These are phyloP conservation scores for Blomia tropicalis DNA, from an alignment of 2,888 invertebrate genomes.

Conservation along the genomic window DNA sequence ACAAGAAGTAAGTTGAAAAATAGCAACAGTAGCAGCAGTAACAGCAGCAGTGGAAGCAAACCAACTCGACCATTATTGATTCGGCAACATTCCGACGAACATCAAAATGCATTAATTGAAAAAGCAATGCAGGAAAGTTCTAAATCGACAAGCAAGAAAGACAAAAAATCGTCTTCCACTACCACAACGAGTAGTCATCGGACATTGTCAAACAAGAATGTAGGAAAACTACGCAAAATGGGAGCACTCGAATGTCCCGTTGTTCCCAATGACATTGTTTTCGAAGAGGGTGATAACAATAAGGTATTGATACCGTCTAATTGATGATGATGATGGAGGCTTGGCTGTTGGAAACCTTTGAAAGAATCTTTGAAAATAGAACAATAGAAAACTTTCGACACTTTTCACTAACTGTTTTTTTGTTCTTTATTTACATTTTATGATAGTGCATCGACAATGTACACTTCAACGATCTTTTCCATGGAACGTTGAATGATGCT, in stretches of 20 bases:
- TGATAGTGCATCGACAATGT: conserved; percentile 70
- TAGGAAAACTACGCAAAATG: conserved; percentile 16
- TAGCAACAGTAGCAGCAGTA: background rate
- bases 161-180: background rate
- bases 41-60: background rate
- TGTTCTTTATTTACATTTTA: background rate
- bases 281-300: conserved; percentile 12
- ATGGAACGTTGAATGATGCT: conserved; percentile 52
- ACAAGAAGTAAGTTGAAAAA: background rate
- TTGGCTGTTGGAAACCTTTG: background rate
- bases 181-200: background rate
- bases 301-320: background rate
- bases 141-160: background rate
- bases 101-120: background rate
- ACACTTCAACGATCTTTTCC: conserved; percentile 66
- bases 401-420: background rate
- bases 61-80: background rate
- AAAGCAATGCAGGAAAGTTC: background rate
- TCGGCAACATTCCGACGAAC: background rate
- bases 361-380: no score
- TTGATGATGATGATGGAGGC: background rate
- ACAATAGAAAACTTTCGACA: background rate
- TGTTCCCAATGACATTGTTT: background rate
- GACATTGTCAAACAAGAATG: background rate
- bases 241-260: background rate